Percentiles rank a stretch among this genome's conserved stretches.
phyloP scores from a whole-genome alignment of 2,888 invertebrate genomes.

The Carpatolechia fugitivella region DNA sequence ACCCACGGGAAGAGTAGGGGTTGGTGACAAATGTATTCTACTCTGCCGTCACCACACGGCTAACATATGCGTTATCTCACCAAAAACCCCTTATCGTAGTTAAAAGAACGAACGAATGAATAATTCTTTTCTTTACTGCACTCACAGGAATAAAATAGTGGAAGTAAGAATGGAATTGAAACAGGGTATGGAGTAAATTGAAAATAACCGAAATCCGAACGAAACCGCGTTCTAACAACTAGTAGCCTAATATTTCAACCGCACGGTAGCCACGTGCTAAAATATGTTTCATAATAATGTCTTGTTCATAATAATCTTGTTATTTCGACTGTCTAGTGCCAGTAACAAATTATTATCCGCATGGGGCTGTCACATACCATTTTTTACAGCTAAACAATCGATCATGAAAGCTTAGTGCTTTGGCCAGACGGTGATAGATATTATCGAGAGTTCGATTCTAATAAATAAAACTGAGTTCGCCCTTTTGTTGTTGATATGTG shows the following conservation, averaged over 20 bases:
- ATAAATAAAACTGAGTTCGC: too few relatives aligned
- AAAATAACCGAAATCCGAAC: constrained; percentile 11
- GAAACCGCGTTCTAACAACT: constrained; percentile 23
- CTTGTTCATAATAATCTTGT: constrained; percentile 31
- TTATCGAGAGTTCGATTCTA: constrained; percentile 15
- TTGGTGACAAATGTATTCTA: too few relatives aligned
- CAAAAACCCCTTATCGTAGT: too few relatives aligned
- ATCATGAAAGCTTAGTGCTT: constrained; percentile 37
- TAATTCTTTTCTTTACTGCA: too few relatives aligned
- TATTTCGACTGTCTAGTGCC: constrained; percentile 30
- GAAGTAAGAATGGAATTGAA: too few relatives aligned
- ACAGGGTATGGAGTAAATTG: too few relatives aligned
- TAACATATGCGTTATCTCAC: too few relatives aligned
- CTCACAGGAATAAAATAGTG: too few relatives aligned
- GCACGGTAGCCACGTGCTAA: constrained; percentile 37
- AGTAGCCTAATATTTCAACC: constrained; percentile 18
- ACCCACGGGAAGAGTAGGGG: too few relatives aligned
- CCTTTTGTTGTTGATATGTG: too few relatives aligned
- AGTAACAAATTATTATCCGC: constrained; percentile 45
- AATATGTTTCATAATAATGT: constrained; percentile 25
- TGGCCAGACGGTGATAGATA: constrained; percentile 13
- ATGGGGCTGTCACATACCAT: constrained; percentile 43
- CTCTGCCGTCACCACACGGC: too few relatives aligned
- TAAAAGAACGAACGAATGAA: too few relatives aligned
- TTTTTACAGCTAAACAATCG: constrained; percentile 37